Base-by-base conservation (phyloP, 2,888 invertebrate genomes). In the Zaprionus obscuricornis region DNA sequence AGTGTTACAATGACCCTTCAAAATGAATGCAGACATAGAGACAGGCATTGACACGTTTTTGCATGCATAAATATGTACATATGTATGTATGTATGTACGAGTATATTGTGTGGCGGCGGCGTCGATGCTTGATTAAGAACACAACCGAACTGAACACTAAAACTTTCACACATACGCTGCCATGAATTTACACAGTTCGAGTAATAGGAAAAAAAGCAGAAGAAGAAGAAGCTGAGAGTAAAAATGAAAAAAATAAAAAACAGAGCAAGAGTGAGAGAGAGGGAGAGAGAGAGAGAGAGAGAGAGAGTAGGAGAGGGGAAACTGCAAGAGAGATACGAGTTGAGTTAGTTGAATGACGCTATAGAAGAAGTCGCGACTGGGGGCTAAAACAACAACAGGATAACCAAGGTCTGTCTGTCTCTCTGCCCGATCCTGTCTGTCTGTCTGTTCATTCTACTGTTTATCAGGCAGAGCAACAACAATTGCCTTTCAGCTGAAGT, bases 101-200 rank as follows among this genome's bases (percentile, higher is more conserved):
- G 3, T 29, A 3, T 8, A 6, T 8, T 8, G 3, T 3, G 5
- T 29, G 7, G 5, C 29, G n/a, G 29, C 5, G 49, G 40, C 36
- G 73, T 66, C 69, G 70, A 70, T 66, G 70, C 46, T 74, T 73
- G 74, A 66, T 73, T 73, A 70, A 70, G 59, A 66, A 42, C 52
- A 34, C 39, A 60, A 17, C 20, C 3, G 4, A 7, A 3, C 8
- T 18, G 1, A 20, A 1, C 37, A 17, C 2, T 10, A n/a, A 3
- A 3, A 37, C 10, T 10, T 7, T 4, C 37, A 3, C 22, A 18
- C 17, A 18, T 22, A 18, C 11, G 2, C 22, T n/a, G n/a, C n/a
- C n/a, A n/a, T n/a, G n/a, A n/a, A n/a, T n/a, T n/a, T n/a, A n/a
- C n/a, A n/a, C n/a, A 18, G 51, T 47, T 60, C 37, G 42, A 59